Evolutionary conservation across 2,888 invertebrate species (phyloP).

Genomic region (Acanthosoma haemorrhoidale): DNA sequence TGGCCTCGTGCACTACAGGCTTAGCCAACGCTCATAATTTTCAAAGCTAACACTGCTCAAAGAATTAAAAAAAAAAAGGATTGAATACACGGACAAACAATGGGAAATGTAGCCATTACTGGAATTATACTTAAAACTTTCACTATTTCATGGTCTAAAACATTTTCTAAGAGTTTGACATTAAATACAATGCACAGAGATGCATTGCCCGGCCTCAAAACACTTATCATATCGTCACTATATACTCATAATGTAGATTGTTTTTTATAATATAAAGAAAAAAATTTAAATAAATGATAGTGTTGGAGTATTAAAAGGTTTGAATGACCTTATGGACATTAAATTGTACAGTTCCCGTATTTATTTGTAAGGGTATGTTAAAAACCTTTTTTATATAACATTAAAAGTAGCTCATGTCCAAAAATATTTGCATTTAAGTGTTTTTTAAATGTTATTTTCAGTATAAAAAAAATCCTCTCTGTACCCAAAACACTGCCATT

Average conservation of each 20-base stretch:
- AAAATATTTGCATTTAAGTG: conserved; percentile 30
- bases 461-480: conserved; percentile 23
- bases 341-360: conserved; percentile 26
- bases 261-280: conserved; percentile 27
- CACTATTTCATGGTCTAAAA: conserved; percentile 29
- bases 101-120: conserved; percentile 20
- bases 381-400: conserved; percentile 28
- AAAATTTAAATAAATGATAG: conserved; percentile 21
- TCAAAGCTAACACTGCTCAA: conserved; percentile 30
- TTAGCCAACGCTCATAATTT: conserved; percentile 28
- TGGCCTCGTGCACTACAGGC: conserved; percentile 26
- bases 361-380: conserved; percentile 29
- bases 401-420: conserved; percentile 30
- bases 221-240: conserved; percentile 30
- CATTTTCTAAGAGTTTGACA: conserved; percentile 18
- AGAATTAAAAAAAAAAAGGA: conserved; percentile 10
- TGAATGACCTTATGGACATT: conserved; percentile 19
- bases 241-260: conserved; percentile 30
- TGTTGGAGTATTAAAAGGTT: conserved; percentile 22
- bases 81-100: conserved; percentile 16
- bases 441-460: conserved; percentile 32
- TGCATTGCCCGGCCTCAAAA: conserved; percentile 31
- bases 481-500: conserved; percentile 29
- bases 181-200: conserved; percentile 4
- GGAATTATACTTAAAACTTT: conserved; percentile 21